phyloP scores from a whole-genome alignment of 2,113 vertebrate genomes.

The Tenebrosternarchus preto region DNA sequence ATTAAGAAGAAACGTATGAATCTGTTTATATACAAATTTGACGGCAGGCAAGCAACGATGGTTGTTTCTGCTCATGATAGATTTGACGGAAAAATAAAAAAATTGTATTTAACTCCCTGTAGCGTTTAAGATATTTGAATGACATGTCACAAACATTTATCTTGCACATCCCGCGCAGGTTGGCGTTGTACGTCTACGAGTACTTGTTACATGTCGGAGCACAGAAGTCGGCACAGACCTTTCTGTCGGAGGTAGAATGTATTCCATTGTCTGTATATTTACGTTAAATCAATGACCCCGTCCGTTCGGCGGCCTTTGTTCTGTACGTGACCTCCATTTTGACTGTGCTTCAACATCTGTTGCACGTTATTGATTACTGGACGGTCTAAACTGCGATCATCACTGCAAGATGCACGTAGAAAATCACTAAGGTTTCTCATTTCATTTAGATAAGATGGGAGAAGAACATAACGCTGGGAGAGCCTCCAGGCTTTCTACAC shows the following conservation, averaged over 20 bases:
- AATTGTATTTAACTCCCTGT: too few species aligned
- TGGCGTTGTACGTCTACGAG: conserved; percentile 98
- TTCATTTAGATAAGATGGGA: conserved; percentile 81
- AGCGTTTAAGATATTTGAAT: too few species aligned
- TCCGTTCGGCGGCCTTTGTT: conserved; percentile 51
- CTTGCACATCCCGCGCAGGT: conserved; percentile 71
- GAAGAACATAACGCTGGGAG: conserved; percentile 83
- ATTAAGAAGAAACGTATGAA: not conserved
- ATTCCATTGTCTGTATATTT: not conserved
- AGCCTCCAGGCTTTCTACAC: conserved; percentile 81
- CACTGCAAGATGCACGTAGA: not conserved
- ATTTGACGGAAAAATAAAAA: not conserved
- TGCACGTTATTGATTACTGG: not conserved
- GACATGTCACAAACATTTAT: not conserved
- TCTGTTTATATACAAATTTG: not conserved
- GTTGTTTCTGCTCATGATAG: not conserved
- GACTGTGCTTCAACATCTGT: conserved; percentile 59
- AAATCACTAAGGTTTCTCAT: conserved; percentile 13
- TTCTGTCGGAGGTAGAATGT: conserved; percentile 93
- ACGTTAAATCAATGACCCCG: not conserved
- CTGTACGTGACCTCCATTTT: conserved; percentile 74
- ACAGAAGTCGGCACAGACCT: conserved; percentile 98
- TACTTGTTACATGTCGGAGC: conserved; percentile 99
- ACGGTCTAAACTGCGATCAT: not conserved
- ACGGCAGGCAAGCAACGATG: not conserved